Percentiles rank a stretch among this genome's conserved stretches.
Conservation (phyloP, 2,113 vertebrate genomes). For the Dryoscopus gambensis region DNA sequence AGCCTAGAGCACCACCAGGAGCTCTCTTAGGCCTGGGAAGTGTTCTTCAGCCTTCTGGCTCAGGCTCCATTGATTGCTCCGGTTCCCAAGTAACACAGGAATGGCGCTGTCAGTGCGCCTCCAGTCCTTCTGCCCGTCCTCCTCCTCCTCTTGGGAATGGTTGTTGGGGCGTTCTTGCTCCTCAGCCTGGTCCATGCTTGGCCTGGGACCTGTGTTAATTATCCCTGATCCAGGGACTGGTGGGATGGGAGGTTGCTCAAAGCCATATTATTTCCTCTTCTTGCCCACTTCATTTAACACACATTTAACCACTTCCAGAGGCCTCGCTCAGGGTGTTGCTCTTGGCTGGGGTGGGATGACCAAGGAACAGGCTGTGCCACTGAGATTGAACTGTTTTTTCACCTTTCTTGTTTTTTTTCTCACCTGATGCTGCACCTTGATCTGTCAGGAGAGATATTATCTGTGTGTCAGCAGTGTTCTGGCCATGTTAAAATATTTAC, state of each 20-base stretch:
- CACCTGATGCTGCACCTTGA: neutral
- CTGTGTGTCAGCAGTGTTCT: neutral
- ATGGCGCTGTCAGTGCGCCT: rapidly evolving
- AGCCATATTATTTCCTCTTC: neutral
- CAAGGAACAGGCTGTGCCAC: neutral
- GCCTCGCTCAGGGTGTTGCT: neutral
- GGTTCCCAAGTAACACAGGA: neutral
- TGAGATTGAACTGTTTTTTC: neutral
- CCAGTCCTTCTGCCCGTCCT: neutral
- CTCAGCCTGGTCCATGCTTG: neutral
- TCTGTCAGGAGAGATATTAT: neutral
- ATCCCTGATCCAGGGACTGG: neutral
- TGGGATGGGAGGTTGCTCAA: neutral
- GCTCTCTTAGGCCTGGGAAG: neutral
- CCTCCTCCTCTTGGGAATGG: neutral
- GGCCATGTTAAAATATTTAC: neutral
- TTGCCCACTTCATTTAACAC: neutral
- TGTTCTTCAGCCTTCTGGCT: neutral
- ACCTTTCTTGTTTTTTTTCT: rapidly evolving
- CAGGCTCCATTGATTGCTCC: neutral
- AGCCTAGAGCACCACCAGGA: neutral
- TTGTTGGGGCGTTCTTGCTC: rapidly evolving
- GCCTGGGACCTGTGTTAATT: neutral
- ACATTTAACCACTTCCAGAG: neutral
- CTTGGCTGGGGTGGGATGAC: neutral